Conservation (phyloP, 1,140 invertebrate species). For the Sarcophaga peregrina region DNA sequence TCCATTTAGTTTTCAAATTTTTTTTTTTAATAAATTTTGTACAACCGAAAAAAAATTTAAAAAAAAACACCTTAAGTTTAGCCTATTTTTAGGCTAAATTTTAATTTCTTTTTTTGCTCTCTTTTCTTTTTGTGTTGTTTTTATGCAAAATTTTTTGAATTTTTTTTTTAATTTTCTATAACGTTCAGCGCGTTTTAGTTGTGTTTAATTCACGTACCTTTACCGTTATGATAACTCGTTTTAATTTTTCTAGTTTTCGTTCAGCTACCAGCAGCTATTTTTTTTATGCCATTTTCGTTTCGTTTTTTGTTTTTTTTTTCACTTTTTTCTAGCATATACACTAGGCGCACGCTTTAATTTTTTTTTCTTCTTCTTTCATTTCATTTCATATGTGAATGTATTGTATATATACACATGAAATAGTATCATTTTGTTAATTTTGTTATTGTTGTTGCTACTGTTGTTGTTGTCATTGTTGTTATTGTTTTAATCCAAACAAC, state of each 20-base stretch:
- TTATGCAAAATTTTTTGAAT: neutral
- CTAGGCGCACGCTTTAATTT: slow-evolving; percentile 34
- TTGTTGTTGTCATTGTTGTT: slow-evolving; percentile 18
- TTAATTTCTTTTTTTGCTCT: neutral
- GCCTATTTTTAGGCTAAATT: neutral
- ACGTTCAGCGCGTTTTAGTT: neutral
- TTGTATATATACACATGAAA: neutral
- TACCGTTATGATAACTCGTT: slow-evolving; percentile 39
- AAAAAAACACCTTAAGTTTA: neutral
- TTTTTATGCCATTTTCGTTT: neutral
- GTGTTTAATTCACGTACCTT: slow-evolving; percentile 31
- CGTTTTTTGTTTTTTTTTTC: no score
- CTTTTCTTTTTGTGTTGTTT: slow-evolving; percentile 23
- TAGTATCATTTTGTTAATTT: no score
- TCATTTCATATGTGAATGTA: no score
- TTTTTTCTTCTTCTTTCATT: no score
- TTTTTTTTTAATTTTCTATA: neutral
- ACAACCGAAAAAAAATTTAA: neutral
- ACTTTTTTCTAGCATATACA: slow-evolving; percentile 27
- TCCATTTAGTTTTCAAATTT: neutral
- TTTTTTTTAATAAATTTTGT: neutral
- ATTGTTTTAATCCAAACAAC: neutral
- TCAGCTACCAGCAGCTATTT: slow-evolving; percentile 31
- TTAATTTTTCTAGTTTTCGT: slow-evolving; percentile 39
- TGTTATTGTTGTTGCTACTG: no score